Evolutionary conservation across 2,113 vertebrate species (phyloP).

Genomic region (Silurus meridionalis): DNA sequence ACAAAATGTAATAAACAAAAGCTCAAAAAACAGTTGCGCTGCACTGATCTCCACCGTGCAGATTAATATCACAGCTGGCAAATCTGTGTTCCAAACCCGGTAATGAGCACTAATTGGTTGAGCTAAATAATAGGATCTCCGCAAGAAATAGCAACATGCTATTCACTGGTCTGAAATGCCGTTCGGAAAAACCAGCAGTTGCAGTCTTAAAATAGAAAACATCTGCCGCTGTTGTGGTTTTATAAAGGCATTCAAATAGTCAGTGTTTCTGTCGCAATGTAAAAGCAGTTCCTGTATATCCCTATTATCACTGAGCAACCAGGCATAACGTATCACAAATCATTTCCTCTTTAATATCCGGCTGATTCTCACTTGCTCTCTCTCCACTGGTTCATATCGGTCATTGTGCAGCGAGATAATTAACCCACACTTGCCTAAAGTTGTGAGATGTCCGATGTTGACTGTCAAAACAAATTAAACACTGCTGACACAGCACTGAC

Average conservation of each 20-base stretch:
- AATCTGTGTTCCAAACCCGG: neutral
- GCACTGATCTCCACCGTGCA: neutral
- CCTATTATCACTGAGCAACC: neutral
- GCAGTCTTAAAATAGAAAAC: neutral
- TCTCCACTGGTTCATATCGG: neutral
- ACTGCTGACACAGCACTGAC: neutral
- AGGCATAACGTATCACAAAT: neutral
- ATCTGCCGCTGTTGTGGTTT: neutral
- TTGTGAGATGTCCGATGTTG: neutral
- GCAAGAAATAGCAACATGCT: neutral
- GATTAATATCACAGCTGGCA: neutral
- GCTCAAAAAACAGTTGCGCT: neutral
- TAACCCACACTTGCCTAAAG: neutral
- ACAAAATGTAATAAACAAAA: neutral
- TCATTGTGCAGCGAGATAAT: neutral
- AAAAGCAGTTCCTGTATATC: neutral
- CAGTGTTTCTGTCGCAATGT: neutral
- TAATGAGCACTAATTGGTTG: neutral
- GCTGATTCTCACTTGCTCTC: neutral
- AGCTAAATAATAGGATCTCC: neutral
- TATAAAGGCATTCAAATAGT: neutral
- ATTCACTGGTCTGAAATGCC: neutral
- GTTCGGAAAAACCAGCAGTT: neutral
- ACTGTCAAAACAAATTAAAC: neutral
- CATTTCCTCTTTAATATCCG: neutral